Percentiles rank a stretch among this genome's conserved stretches.
These are phyloP conservation scores for Dendrocincla tyrannina DNA, from an alignment of 2,797 vertebrate species.

Conservation along the genomic window DNA sequence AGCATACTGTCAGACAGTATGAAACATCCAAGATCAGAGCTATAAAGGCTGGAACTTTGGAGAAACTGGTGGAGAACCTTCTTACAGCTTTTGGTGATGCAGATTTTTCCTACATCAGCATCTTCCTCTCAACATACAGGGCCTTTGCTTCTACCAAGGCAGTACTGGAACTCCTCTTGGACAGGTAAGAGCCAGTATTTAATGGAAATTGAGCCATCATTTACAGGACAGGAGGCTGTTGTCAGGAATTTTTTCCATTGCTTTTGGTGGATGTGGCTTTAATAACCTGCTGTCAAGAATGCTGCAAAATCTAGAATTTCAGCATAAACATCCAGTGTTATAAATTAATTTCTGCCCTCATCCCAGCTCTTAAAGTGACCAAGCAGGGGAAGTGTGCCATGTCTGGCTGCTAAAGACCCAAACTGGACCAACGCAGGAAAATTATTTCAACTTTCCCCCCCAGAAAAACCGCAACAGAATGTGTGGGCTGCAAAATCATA, in stretches of 20 bases:
- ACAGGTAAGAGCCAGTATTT: slow-evolving; percentile 76
- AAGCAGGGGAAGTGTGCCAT: not conserved
- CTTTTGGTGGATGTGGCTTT: not conserved
- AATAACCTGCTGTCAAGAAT: not conserved
- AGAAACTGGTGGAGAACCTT: slow-evolving; percentile 94
- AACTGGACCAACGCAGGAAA: not conserved
- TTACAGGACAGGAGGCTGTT: not conserved
- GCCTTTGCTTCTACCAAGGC: slow-evolving; percentile 87
- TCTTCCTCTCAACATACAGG: slow-evolving; percentile 93
- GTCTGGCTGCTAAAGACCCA: not conserved
- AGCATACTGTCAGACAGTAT: slow-evolving; percentile 91
- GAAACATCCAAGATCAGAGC: slow-evolving; percentile 95
- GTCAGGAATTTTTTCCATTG: not conserved
- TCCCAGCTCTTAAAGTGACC: not conserved
- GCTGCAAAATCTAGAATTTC: not conserved
- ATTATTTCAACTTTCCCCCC: not conserved
- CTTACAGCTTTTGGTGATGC: slow-evolving; percentile 92
- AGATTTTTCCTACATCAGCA: slow-evolving; percentile 94
- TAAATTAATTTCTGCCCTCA: not conserved
- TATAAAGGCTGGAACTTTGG: slow-evolving; percentile 92
- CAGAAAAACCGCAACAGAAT: not conserved
- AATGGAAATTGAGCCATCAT: not conserved
- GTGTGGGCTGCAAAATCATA: not conserved
- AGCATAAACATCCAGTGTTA: not conserved
- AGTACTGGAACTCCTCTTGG: slow-evolving; percentile 88